Percentiles rank a stretch among this genome's conserved stretches.
These are phyloP conservation scores for Cherax destructor DNA, from an alignment of 1,140 invertebrate genomes.

Conservation along the genomic window DNA sequence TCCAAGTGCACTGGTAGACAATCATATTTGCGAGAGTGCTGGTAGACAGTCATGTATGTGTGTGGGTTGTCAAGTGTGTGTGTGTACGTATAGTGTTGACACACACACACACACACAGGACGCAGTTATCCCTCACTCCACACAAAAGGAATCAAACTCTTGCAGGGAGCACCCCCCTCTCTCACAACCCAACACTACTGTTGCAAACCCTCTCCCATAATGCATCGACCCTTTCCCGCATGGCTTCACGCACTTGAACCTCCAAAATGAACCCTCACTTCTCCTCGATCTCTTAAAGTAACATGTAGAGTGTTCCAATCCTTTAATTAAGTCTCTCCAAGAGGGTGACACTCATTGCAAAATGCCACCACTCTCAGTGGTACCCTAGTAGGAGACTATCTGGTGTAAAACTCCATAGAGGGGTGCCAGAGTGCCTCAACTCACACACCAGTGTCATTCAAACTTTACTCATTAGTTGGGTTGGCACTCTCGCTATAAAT, in stretches of 20 bases:
- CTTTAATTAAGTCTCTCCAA: conserved; percentile 28
- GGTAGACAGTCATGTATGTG: no score
- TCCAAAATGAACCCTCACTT: background rate
- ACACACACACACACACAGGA: background rate
- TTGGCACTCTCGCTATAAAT: conserved; percentile 19
- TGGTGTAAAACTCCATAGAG: conserved; percentile 4
- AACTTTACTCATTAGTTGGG: conserved; percentile 49
- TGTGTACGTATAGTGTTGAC: no score
- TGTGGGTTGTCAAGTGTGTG: no score
- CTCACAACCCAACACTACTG: background rate
- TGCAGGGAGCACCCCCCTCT: background rate
- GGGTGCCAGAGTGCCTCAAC: background rate
- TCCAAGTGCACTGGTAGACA: no score
- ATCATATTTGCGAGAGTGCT: no score
- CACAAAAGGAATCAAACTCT: background rate
- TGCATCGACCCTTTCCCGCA: background rate
- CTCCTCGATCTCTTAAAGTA: background rate
- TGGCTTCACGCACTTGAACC: background rate
- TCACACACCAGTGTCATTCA: conserved; percentile 25
- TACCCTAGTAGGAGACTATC: background rate
- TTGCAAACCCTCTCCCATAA: background rate
- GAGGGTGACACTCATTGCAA: background rate
- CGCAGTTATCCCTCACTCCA: background rate
- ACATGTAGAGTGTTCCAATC: background rate
- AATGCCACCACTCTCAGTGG: background rate